Evolutionary conservation across 2,888 invertebrate species (phyloP).

Genomic region (Kuschelorhynchus macadamiae): DNA sequence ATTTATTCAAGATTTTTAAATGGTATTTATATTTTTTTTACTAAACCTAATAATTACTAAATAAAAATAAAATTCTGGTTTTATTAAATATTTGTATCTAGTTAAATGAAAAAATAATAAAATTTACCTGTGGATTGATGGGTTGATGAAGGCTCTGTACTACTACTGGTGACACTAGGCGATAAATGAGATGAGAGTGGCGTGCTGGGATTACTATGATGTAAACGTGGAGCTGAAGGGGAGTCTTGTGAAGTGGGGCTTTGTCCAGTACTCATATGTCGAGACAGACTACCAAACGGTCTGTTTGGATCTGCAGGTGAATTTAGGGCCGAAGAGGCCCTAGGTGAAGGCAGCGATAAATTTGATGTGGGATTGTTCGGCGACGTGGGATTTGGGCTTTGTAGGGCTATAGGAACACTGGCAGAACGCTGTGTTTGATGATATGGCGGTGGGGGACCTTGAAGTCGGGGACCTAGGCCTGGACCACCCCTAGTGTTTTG

Average conservation of each 20-base stretch:
- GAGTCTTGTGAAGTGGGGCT: slow-evolving; percentile 77
- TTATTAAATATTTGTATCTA: too few species aligned
- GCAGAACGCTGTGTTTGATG: slow-evolving; percentile 82
- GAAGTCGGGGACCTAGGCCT: slow-evolving; percentile 70
- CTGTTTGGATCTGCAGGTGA: slow-evolving; percentile 78
- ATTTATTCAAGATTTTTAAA: too few species aligned
- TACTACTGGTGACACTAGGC: slow-evolving; percentile 71
- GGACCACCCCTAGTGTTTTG: slow-evolving; percentile 62
- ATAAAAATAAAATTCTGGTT: too few species aligned
- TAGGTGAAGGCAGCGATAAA: slow-evolving; percentile 81
- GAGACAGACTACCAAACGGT: slow-evolving; percentile 69
- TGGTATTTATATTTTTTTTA: too few species aligned
- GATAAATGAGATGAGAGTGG: slow-evolving; percentile 77
- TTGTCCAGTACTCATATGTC: slow-evolving; percentile 73
- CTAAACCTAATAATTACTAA: too few species aligned
- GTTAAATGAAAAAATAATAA: neutral
- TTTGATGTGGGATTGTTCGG: slow-evolving; percentile 81
- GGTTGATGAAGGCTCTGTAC: slow-evolving; percentile 64
- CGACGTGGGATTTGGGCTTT: slow-evolving; percentile 81
- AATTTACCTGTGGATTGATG: slow-evolving; percentile 66
- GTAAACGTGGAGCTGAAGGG: slow-evolving; percentile 70
- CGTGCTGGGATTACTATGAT: slow-evolving; percentile 81
- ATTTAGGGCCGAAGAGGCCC: slow-evolving; percentile 78
- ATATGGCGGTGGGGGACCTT: slow-evolving; percentile 85
- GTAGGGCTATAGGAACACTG: slow-evolving; percentile 81